These are phyloP conservation scores for Aplochiton taeniatus DNA, from an alignment of 2,797 vertebrate genomes.

Conservation along the genomic window DNA sequence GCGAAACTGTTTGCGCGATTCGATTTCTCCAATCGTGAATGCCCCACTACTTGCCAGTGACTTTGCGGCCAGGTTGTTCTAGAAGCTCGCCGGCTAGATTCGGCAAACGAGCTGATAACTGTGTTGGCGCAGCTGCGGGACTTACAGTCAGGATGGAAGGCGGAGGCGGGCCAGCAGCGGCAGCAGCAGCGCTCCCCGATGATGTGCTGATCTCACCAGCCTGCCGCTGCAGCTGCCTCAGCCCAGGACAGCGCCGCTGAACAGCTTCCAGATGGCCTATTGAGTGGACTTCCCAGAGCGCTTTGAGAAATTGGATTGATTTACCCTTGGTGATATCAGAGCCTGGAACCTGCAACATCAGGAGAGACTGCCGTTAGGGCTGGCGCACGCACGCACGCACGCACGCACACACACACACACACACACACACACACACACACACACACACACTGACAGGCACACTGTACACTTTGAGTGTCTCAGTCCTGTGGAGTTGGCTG, in stretches of 20 bases:
- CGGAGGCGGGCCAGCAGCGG: neutral
- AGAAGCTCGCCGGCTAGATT: too few species aligned
- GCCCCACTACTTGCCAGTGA: too few species aligned
- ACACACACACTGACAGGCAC: neutral
- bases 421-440: conserved; percentile 8
- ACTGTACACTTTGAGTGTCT: too few species aligned
- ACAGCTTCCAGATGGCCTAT: conserved; percentile 54
- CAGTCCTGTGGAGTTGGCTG: conserved; percentile 39
- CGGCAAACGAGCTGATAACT: too few species aligned
- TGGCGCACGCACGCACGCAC: conserved; percentile 48
- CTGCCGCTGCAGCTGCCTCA: neutral
- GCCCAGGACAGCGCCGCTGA: neutral
- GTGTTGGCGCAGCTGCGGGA: too few species aligned
- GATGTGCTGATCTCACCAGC: neutral
- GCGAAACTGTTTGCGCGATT: too few species aligned
- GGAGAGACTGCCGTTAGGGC: conserved; percentile 22
- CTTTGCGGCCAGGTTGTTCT: too few species aligned
- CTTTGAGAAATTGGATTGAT: conserved; percentile 72
- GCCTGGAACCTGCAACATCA: conserved; percentile 41
- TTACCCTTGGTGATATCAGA: conserved; percentile 61
- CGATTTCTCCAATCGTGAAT: too few species aligned
- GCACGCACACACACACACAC: neutral
- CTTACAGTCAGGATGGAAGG: too few species aligned
- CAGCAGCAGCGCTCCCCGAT: neutral
- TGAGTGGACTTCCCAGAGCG: conserved; percentile 60